Conservation (phyloP, 2,797 vertebrate genomes). For the Sebastolobus alascanus region DNA sequence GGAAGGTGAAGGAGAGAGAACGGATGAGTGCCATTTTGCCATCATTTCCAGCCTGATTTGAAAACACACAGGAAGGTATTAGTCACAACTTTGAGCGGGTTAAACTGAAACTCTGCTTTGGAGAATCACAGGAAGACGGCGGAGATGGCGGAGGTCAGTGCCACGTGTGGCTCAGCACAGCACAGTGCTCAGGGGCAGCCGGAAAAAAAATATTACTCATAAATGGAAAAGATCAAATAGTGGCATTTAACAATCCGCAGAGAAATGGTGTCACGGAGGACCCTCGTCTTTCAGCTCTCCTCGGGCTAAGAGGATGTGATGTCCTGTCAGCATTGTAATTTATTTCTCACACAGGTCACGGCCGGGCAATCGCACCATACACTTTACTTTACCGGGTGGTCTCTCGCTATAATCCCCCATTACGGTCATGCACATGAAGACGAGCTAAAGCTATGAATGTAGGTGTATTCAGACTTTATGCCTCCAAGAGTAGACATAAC, state of each 20-base stretch:
- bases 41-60: not conserved
- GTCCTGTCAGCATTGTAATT: conserved; percentile 71
- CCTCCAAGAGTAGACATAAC: conserved; percentile 36
- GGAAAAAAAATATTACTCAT: conserved; percentile 51
- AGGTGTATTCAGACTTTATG: conserved; percentile 27
- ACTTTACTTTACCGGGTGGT: conserved; percentile 41
- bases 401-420: conserved; percentile 54
- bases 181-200: conserved; percentile 40
- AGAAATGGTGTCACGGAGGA: conserved; percentile 70
- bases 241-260: conserved; percentile 76
- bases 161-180: conserved; percentile 31
- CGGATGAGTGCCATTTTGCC: not conserved
- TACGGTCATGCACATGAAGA: conserved; percentile 40
- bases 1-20: not conserved
- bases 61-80: not conserved
- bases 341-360: conserved; percentile 73
- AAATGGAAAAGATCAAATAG: conserved; percentile 79
- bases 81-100: not conserved
- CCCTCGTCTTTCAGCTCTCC: conserved; percentile 58
- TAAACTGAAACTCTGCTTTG: conserved; percentile 13
- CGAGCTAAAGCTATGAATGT: not conserved
- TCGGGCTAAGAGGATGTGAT: conserved; percentile 68
- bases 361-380: conserved; percentile 54
- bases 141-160: conserved; percentile 33
- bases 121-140: not conserved